Base-by-base conservation (phyloP, 1,140 invertebrate genomes). In the Lepidotrigona ventralis region DNA sequence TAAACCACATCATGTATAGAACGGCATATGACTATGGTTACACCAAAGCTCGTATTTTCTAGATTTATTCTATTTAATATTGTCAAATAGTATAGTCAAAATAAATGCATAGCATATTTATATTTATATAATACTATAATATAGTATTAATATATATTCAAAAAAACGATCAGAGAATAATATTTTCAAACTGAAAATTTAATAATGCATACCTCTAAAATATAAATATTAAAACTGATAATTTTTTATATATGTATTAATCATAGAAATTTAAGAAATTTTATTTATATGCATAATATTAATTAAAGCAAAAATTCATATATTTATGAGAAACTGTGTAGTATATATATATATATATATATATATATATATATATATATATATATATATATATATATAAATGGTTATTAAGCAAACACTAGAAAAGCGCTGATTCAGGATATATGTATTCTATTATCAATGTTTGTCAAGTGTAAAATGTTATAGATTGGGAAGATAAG, bases 1-100 rank as follows among this genome's bases (percentile, higher is more conserved):
- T 29, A 54, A 71, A 83, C 66, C 21, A 83, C 54, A 14, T 79
- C 39, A 4, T 23, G 19, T 46, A 64, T 71, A 83, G 75, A 79
- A 53, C 14, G 71, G 54, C 23, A 33, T 29, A 33, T 6, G 46
- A 26, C 2, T 51, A 53, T 29, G 3, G 29, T 11, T 19, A 39
- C 1, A 29, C 51, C 8, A 29, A 80, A 51, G 51, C 2, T 63
- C 23, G 21, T 8, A 53, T n/a, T 60, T 29, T 58, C 14, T 70
- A 70, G 33, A 71, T 29, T 60, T 72, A 26, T 63, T 0, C 29
- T 60, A n/a, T 11, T 79, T 46, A 4, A 68, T 26, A 5, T 72
- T 72, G 8, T 29, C 19, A 51, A 64, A 51, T 39, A 58, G 12
- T 33, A 75, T 14, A 63, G n/a, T n/a, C n/a, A 63, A 26, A 63